Evolutionary conservation across 2,888 invertebrate genomes (phyloP).

Genomic region (Hermodice carunculata): DNA sequence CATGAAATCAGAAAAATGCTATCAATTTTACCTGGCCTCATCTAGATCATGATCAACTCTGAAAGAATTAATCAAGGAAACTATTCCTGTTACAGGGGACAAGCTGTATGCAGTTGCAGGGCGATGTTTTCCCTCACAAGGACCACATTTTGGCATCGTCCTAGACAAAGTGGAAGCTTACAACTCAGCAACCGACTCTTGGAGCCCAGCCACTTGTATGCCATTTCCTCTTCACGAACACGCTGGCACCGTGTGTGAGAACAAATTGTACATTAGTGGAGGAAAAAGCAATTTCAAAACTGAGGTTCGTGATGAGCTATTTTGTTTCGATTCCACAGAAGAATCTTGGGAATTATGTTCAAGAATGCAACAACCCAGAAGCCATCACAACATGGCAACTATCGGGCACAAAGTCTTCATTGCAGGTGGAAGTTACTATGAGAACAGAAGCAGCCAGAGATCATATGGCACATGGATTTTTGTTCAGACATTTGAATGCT

Average conservation of each 20-base stretch:
- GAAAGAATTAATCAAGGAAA: no score
- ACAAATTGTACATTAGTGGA: not conserved
- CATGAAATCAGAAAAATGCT: no score
- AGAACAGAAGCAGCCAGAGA: not conserved
- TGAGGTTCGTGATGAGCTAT: not conserved
- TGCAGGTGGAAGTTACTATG: not conserved
- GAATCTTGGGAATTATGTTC: not conserved
- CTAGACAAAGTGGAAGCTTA: not conserved
- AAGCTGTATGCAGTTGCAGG: not conserved
- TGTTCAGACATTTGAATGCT: not conserved
- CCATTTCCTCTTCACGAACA: not conserved
- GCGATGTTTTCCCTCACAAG: not conserved
- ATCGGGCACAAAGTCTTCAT: not conserved
- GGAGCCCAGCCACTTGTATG: not conserved
- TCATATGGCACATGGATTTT: no score
- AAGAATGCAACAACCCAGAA: not conserved
- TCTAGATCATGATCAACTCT: no score
- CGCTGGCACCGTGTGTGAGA: not conserved
- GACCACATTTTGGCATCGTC: not conserved
- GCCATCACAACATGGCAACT: not conserved
- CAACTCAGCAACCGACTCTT: not conserved
- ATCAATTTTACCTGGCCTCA: no score
- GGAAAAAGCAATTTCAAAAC: not conserved
- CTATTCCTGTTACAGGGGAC: not conserved
- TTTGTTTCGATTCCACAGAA: not conserved